Conservation (phyloP, 1,140 invertebrate species). For the Panonychus citri region DNA sequence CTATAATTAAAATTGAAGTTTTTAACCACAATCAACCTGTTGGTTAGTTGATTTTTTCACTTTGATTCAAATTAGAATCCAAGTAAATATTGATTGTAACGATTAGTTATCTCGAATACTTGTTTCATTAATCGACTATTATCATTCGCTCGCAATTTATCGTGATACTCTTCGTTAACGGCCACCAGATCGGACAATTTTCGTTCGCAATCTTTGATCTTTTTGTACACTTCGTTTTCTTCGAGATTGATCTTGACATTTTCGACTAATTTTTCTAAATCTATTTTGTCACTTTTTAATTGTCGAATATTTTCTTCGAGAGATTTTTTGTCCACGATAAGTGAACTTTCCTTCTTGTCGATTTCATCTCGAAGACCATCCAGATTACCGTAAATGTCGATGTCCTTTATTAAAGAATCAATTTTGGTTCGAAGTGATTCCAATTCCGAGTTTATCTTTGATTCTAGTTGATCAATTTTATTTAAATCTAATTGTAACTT, state of each 20-base stretch:
- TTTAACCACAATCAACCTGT: too few relatives aligned
- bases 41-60: too few relatives aligned
- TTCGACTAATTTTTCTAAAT: background rate
- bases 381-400: conserved; percentile 6
- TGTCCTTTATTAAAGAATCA: background rate
- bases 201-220: conserved; percentile 1
- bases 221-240: background rate
- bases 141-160: background rate
- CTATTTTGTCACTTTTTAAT: background rate
- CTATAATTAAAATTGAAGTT: too few relatives aligned
- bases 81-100: conserved; percentile 9
- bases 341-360: background rate
- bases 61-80: conserved; percentile 7
- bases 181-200: background rate
- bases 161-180: conserved; percentile 2
- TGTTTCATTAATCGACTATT: conserved; percentile 2
- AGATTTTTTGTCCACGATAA: background rate
- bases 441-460: conserved; percentile 4
- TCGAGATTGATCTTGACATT: background rate
- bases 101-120: conserved; percentile 6
- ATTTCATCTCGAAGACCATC: conserved; percentile 2
- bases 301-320: background rate
- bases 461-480: conserved; percentile 8
- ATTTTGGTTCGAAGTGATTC: conserved; percentile 4
- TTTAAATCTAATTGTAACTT: conserved; percentile 9